These are phyloP conservation scores for Azemiops feae DNA, from an alignment of 2,113 vertebrate genomes.

Conservation along the genomic window DNA sequence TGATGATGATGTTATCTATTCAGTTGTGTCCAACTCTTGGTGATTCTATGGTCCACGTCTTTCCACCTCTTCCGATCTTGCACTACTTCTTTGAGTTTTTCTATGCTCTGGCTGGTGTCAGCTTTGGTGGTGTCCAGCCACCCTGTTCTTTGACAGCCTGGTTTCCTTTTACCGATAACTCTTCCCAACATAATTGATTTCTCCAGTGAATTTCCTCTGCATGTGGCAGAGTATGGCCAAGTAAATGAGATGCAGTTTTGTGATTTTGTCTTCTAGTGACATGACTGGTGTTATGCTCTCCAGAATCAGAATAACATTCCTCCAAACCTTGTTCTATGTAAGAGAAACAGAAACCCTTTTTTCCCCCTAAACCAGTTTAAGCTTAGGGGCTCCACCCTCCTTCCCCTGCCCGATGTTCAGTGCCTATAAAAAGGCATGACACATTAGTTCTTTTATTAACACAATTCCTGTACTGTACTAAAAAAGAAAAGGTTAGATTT, in stretches of 20 bases:
- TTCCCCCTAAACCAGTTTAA: slow-evolving; percentile 46
- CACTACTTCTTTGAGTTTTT: no score
- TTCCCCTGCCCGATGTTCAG: neutral
- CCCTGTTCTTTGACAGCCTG: no score
- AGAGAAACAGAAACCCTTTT: slow-evolving; percentile 30
- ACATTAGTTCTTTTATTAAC: slow-evolving; percentile 64
- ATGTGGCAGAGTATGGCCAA: no score
- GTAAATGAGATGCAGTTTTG: no score
- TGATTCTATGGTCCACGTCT: no score
- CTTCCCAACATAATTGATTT: no score
- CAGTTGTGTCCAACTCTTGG: no score
- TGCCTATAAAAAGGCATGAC: slow-evolving; percentile 66
- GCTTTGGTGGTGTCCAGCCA: neutral
- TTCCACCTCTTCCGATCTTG: neutral
- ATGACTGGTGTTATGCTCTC: neutral
- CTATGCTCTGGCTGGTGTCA: neutral
- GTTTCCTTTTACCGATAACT: no score
- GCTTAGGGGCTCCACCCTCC: slow-evolving; percentile 35
- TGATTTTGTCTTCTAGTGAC: no score
- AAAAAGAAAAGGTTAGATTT: slow-evolving; percentile 68
- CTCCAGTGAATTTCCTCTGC: no score
- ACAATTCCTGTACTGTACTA: slow-evolving; percentile 58
- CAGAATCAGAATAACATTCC: neutral
- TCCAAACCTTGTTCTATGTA: slow-evolving; percentile 21
- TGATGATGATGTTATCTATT: no score